phyloP scores from a whole-genome alignment of 2,888 invertebrate genomes.

The Lypha dubia region DNA sequence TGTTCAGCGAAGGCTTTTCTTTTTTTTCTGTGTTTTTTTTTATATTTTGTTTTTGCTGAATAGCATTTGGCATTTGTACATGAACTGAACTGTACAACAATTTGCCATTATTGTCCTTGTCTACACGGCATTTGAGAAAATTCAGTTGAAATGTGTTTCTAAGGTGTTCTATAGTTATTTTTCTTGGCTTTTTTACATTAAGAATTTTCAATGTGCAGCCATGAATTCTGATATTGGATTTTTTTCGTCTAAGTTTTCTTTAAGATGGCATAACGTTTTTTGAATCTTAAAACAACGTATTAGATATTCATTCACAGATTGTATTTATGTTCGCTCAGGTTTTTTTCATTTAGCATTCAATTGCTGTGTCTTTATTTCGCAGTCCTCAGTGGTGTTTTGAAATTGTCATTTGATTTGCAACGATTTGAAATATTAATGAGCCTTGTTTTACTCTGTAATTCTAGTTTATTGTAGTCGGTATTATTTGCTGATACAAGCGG shows the following conservation, averaged over 20 bases:
- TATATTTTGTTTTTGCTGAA: too few species aligned
- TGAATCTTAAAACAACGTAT: constrained; percentile 59
- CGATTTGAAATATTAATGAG: constrained; percentile 16
- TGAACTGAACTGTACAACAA: constrained; percentile 63
- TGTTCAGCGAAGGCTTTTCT: constrained; percentile 37
- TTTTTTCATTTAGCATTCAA: constrained; percentile 52
- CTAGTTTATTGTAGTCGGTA: neutral
- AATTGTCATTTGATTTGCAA: constrained; percentile 47
- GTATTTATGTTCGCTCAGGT: constrained; percentile 27
- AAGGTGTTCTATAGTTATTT: constrained; percentile 58
- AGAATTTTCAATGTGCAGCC: constrained; percentile 45
- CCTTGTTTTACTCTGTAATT: neutral
- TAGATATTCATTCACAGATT: constrained; percentile 63
- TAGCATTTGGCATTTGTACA: constrained; percentile 65
- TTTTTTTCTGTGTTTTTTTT: constrained; percentile 8
- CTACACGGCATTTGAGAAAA: constrained; percentile 70
- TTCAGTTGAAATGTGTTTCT: constrained; percentile 70
- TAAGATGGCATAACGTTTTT: constrained; percentile 58
- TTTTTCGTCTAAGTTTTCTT: constrained; percentile 5
- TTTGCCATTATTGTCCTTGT: constrained; percentile 72
- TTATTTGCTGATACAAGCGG: neutral
- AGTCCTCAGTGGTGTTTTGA: constrained; percentile 14
- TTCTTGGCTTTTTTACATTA: constrained; percentile 42
- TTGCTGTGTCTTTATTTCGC: constrained; percentile 4
- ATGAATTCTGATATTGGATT: constrained; percentile 69